Evolutionary conservation across 2,113 vertebrate genomes (phyloP).

Genomic region (Thomomys bottae): DNA sequence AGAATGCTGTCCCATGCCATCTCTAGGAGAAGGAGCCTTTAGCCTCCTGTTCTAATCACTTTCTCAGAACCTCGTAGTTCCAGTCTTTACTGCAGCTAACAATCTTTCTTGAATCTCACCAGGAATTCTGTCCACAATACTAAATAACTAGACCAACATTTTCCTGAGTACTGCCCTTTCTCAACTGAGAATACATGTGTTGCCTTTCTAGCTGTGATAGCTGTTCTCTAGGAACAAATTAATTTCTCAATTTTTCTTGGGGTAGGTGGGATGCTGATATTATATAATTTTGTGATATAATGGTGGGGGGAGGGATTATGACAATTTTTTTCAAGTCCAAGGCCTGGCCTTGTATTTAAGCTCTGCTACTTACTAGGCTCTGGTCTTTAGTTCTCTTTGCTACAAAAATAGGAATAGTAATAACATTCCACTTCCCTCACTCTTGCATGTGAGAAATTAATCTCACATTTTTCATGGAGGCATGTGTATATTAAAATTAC

Average conservation of each 20-base stretch:
- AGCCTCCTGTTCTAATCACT: neutral
- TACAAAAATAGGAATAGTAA: neutral
- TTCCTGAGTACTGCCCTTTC: conserved; percentile 11
- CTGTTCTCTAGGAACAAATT: neutral
- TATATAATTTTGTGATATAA: neutral
- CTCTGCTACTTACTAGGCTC: neutral
- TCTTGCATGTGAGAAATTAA: neutral
- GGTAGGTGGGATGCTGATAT: neutral
- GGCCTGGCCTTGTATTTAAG: neutral
- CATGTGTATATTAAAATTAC: neutral
- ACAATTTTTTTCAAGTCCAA: neutral
- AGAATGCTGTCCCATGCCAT: too few relatives aligned
- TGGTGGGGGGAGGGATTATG: neutral
- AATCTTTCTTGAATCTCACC: neutral
- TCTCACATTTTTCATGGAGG: neutral
- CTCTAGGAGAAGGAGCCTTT: neutral
- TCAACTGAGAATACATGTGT: neutral
- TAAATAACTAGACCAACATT: conserved; percentile 11
- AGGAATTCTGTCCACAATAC: neutral
- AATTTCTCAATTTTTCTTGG: conserved; percentile 21
- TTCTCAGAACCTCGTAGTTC: neutral
- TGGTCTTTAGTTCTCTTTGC: neutral
- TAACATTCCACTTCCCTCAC: neutral
- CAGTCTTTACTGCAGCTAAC: neutral
- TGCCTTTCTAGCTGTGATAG: neutral